Conservation (phyloP, 2,888 invertebrate species). For the Branchellion lobata region DNA sequence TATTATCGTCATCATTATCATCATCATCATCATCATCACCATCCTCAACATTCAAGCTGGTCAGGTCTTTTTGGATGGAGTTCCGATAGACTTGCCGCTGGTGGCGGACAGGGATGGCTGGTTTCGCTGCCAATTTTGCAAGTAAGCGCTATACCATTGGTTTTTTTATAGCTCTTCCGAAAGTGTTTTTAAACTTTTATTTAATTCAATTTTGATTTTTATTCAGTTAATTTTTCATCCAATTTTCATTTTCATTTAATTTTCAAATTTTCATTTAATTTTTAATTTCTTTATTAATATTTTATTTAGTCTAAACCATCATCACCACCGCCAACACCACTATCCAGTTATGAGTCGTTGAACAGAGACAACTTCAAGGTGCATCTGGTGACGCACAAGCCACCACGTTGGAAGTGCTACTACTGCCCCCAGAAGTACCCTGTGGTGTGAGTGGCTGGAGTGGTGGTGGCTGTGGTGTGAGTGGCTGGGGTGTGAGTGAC, state of each 20-base stretch:
- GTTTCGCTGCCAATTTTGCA: conserved; percentile 48
- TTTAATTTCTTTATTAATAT: not conserved
- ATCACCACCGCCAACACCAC: no score
- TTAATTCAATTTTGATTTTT: no score
- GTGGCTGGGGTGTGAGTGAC: not conserved
- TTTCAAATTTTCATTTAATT: not conserved
- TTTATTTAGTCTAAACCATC: no score
- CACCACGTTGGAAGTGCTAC: conserved; percentile 50
- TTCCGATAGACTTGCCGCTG: conserved; percentile 44
- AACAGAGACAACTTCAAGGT: conserved; percentile 49
- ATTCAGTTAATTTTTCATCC: no score
- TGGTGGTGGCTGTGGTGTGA: not conserved
- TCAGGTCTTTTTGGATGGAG: conserved; percentile 45
- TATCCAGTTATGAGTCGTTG: conserved; percentile 31
- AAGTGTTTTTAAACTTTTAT: no score
- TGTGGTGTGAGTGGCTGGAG: conserved; percentile 47
- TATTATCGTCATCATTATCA: no score
- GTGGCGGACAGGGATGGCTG: conserved; percentile 43
- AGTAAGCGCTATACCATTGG: no score
- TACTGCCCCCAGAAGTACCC: conserved; percentile 49
- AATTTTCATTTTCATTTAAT: no score
- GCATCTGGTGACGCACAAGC: conserved; percentile 49
- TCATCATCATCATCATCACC: no score
- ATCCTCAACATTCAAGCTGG: no score
- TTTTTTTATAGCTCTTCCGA: no score